These are phyloP conservation scores for Gastrophryne carolinensis DNA, from an alignment of 2,797 vertebrate genomes.

Conservation along the genomic window DNA sequence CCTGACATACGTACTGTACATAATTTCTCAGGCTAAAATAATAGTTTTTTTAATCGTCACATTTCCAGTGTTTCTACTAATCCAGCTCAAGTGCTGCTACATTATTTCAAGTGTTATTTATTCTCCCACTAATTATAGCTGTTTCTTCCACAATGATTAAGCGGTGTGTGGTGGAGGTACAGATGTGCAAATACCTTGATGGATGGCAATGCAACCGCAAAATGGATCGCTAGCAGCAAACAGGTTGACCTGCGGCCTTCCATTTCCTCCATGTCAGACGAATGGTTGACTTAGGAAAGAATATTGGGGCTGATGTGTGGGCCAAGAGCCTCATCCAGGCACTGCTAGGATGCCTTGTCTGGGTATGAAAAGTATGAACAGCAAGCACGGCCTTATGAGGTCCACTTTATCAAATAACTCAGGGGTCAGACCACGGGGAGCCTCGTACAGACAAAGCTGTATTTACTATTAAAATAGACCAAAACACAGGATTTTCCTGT, in stretches of 20 bases:
- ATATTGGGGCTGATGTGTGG: too few species aligned
- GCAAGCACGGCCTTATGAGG: too few species aligned
- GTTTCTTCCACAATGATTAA: background rate
- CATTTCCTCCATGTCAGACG: background rate
- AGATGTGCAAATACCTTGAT: background rate
- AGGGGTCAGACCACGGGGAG: too few species aligned
- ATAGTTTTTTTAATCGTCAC: background rate
- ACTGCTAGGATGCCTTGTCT: too few species aligned
- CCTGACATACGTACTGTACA: background rate
- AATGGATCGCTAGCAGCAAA: background rate
- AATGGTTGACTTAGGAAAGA: too few species aligned
- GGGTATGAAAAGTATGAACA: too few species aligned
- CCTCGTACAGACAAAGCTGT: too few species aligned
- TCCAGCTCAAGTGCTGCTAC: background rate
- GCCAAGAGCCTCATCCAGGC: too few species aligned
- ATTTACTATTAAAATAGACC: too few species aligned
- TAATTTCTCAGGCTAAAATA: background rate
- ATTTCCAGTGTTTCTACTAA: background rate
- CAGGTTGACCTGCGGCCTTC: background rate
- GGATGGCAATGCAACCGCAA: background rate
- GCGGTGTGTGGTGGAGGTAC: background rate
- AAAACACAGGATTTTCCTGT: too few species aligned
- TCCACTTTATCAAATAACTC: too few species aligned
- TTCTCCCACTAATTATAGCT: constrained; percentile 1
- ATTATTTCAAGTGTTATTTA: constrained; percentile 20